Evolutionary conservation across 2,113 vertebrate species (phyloP).

Genomic region (Heterotilapia buettikoferi): DNA sequence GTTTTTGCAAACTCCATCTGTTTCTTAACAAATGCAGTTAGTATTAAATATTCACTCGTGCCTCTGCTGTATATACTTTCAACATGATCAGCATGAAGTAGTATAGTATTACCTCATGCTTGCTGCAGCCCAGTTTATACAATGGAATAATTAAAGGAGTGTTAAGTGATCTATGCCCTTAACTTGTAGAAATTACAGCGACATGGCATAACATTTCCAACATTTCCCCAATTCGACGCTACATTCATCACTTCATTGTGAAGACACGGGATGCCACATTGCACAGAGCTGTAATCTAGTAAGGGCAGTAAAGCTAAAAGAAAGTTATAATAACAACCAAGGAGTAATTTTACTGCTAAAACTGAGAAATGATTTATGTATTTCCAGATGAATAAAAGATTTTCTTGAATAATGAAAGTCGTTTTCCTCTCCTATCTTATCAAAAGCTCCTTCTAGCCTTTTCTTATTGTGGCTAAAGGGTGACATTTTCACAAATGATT

Average conservation of each 20-base stretch:
- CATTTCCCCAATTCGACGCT: no score
- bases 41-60: conserved; percentile 2
- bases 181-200: background rate
- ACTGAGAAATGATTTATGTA: background rate
- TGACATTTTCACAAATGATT: background rate
- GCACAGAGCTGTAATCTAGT: background rate
- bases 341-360: background rate
- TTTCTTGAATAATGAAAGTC: background rate
- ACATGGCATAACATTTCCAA: background rate
- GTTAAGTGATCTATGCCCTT: conserved; percentile 4
- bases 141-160: background rate
- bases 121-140: conserved; percentile 3
- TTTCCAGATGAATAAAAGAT: background rate
- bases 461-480: background rate
- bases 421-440: background rate
- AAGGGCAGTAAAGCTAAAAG: background rate
- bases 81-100: background rate
- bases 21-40: conserved; percentile 5
- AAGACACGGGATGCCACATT: background rate
- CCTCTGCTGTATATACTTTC: conserved; percentile 4
- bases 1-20: background rate
- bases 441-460: background rate
- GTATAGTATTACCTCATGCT: background rate
- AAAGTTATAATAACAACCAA: background rate
- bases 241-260: background rate